A percentile compares a stretch with the other conserved stretches of the same genome.
phyloP scores from a whole-genome alignment of 2,113 vertebrate genomes.

The Ochotona princeps region DNA sequence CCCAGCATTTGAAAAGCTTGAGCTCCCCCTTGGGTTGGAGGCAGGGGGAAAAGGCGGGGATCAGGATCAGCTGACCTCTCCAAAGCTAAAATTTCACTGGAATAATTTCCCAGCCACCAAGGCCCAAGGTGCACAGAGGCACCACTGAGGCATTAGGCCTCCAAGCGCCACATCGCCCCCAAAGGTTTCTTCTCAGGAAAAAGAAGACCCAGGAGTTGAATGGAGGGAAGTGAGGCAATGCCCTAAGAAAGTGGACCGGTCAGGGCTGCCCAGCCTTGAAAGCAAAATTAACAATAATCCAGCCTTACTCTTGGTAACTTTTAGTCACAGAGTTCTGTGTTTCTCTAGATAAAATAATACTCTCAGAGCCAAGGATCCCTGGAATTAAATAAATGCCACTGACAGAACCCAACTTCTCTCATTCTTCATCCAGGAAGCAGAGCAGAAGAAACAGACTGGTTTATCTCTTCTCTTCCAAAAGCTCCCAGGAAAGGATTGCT shows the following conservation, averaged over 20 bases:
- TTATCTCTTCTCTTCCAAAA: not conserved
- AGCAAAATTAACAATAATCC: not conserved
- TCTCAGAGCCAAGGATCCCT: not conserved
- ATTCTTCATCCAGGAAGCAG: not conserved
- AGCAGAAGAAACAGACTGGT: not conserved
- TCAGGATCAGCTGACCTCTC: conserved; percentile 55
- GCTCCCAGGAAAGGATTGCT: not conserved
- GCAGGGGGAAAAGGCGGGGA: conserved; percentile 51
- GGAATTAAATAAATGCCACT: not conserved
- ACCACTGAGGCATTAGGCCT: conserved; percentile 71
- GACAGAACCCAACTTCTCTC: not conserved
- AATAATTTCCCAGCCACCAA: conserved; percentile 78
- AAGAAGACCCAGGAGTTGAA: conserved; percentile 53
- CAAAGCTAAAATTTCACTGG: conserved; percentile 80
- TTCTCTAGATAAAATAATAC: not conserved
- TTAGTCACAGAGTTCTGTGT: not conserved
- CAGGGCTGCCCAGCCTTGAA: not conserved
- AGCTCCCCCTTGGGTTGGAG: conserved; percentile 48
- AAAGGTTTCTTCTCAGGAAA: conserved; percentile 62
- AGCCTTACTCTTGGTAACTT: not conserved
- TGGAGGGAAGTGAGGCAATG: not conserved
- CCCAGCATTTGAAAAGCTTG: conserved; percentile 75
- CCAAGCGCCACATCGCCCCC: conserved; percentile 50
- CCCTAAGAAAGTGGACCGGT: not conserved
- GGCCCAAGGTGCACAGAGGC: conserved; percentile 19